Evolutionary conservation across 1,140 invertebrate species (phyloP).

Genomic region (Harpegnathos saltator): DNA sequence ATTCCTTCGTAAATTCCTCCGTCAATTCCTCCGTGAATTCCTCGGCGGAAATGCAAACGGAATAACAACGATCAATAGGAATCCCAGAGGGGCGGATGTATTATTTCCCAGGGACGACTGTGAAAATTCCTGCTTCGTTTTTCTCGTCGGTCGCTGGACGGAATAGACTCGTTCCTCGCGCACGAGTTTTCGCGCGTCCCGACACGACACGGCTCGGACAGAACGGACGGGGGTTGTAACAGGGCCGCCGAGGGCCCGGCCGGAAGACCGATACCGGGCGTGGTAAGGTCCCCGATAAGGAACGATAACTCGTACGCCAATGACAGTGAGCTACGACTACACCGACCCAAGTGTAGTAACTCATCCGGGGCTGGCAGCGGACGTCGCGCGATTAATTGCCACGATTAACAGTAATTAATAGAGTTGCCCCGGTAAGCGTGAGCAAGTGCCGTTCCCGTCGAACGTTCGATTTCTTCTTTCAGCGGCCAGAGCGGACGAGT

Average conservation of each 20-base stretch:
- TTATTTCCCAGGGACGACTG: no score
- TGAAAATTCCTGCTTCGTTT: no score
- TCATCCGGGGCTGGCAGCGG: constrained; percentile 63
- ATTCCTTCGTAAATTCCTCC: no score
- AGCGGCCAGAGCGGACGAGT: neutral
- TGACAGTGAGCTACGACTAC: constrained; percentile 70
- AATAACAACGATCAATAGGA: no score
- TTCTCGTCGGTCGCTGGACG: neutral
- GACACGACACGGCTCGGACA: constrained; percentile 23
- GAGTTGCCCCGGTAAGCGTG: constrained; percentile 65
- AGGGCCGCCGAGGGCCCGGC: neutral
- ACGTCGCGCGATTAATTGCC: constrained; percentile 78
- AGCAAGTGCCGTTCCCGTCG: constrained; percentile 62
- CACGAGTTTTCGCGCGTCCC: constrained; percentile 23
- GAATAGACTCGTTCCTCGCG: neutral
- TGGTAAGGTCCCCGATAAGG: constrained; percentile 62
- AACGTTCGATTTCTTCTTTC: constrained; percentile 56
- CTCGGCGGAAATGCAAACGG: no score
- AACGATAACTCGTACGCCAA: constrained; percentile 67
- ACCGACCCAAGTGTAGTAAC: constrained; percentile 62
- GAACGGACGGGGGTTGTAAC: constrained; percentile 29
- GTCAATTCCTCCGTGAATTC: no score
- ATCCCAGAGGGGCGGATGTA: no score
- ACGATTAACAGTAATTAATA: constrained; percentile 84
- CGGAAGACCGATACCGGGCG: constrained; percentile 52